Base-by-base conservation (phyloP, 2,888 invertebrate genomes). In the Scaptomyza flava region DNA sequence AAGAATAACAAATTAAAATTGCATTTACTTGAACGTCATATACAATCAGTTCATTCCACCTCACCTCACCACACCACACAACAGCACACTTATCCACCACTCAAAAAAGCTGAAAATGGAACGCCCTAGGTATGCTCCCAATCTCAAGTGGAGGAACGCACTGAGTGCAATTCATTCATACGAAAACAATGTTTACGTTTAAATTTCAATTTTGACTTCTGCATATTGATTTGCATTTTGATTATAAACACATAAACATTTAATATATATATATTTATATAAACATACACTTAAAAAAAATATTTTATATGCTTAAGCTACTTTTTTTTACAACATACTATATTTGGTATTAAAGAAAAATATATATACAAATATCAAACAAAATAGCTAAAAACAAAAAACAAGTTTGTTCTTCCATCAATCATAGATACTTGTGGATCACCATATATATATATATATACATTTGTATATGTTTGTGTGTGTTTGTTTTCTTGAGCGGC, bases 381-480 rank as follows among this genome's bases (percentile, higher is more conserved):
- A 54, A 80, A 68, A 73, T 77, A 57, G 76, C 80, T 70, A 80
- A 85, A 27, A 45, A 58, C 82, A 85, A 27, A 45, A 58, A 81
- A 79, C 77, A 51, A 72, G 79, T 77, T 77, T 79, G 56, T 38
- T 58, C 56, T 34, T 9, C 47, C 48, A 47, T 5, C 34, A 64
- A 46, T 50, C 41, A 47, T 6, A 47, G 6, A 27, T 27, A 27
- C 27, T 6, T 27, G 3, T 27, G 0, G 27, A 1, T 27, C 27
- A 27, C 3, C 6, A 6, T 27, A 27, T 6, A 27, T 27, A 27
- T n/a, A n/a, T n/a, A n/a, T n/a, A n/a, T n/a, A n/a, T n/a, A 5
- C 5, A 27, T 27, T 2, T 27, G 6, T 27, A 6, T 27, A 27
- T 51, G 20, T 46, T 17, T 45, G 53, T 64, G 23, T 71, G 48